These are phyloP conservation scores for Rhinichthys osculus DNA, from an alignment of 2,797 vertebrate genomes.

Conservation along the genomic window DNA sequence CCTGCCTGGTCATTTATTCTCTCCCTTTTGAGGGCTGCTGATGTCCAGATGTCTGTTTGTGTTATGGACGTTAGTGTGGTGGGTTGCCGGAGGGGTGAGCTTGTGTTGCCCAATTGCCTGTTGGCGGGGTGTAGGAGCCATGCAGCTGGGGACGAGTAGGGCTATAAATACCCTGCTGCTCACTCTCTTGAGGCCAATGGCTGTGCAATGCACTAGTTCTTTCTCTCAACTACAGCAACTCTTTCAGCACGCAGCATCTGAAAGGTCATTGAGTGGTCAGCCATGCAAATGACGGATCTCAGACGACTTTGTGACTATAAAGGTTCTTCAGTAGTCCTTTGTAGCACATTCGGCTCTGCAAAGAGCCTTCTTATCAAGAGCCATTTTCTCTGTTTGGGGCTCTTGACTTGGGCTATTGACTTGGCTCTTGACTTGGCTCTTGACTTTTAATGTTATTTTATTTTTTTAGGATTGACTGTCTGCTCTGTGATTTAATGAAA, in stretches of 20 bases:
- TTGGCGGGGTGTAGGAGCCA: constrained; percentile 76
- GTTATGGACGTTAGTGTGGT: constrained; percentile 71
- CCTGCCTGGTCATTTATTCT: constrained; percentile 4
- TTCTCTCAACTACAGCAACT: constrained; percentile 34
- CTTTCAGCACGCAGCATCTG: constrained; percentile 23
- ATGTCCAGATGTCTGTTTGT: constrained; percentile 75
- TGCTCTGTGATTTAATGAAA: background rate
- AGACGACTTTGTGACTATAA: background rate
- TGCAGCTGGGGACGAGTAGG: constrained; percentile 78
- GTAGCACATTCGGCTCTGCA: background rate
- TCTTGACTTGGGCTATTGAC: background rate
- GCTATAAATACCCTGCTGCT: constrained; percentile 77
- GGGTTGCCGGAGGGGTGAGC: constrained; percentile 66
- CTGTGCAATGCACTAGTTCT: constrained; percentile 28
- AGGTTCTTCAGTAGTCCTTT: background rate
- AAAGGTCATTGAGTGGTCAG: constrained; percentile 44
- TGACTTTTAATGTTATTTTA: background rate
- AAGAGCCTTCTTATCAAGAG: background rate
- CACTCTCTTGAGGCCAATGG: constrained; percentile 65
- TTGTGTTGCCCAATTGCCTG: constrained; percentile 74
- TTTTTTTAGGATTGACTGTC: background rate
- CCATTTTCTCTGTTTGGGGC: background rate
- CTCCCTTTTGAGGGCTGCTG: constrained; percentile 59
- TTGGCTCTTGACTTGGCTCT: too few species aligned
- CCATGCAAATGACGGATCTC: constrained; percentile 31